These are phyloP conservation scores for Leptobrachium ailaonicum DNA, from an alignment of 2,113 vertebrate genomes.

Conservation along the genomic window DNA sequence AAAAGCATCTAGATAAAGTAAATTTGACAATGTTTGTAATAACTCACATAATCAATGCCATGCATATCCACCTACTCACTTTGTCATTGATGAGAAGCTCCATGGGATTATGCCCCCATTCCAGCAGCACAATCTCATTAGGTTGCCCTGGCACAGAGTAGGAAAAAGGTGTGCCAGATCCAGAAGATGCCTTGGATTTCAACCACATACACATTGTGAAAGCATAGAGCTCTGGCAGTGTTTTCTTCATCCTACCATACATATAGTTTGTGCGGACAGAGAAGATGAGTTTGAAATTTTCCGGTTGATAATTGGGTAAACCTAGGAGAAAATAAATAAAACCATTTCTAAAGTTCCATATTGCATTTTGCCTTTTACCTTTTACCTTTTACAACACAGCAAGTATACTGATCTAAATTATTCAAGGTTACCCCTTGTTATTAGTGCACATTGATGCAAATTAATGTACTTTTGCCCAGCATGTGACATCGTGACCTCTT, in stretches of 20 bases:
- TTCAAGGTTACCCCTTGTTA: too few relatives aligned
- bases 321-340: constrained; percentile 43
- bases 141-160: constrained; percentile 88
- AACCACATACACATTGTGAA: constrained; percentile 93
- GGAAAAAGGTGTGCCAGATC: constrained; percentile 94
- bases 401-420: too few relatives aligned
- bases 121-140: constrained; percentile 91
- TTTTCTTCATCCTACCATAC: constrained; percentile 86
- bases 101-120: constrained; percentile 86
- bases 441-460: too few relatives aligned
- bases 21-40: too few relatives aligned
- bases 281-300: constrained; percentile 88
- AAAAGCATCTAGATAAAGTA: too few relatives aligned
- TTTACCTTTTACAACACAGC: too few relatives aligned
- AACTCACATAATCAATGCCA: too few relatives aligned
- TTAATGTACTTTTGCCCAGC: too few relatives aligned
- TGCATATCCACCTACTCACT: constrained; percentile 61
- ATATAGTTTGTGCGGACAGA: constrained; percentile 94
- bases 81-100: constrained; percentile 97
- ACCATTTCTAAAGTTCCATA: background rate
- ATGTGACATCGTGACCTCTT: too few relatives aligned
- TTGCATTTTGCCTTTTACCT: too few relatives aligned
- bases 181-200: constrained; percentile 70
- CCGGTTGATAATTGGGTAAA: constrained; percentile 72
- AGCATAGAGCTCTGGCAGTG: constrained; percentile 88